Evolutionary conservation across 2,113 vertebrate species (phyloP), one percentile per base, ranked within the genome.

Genomic region (Neogobius melanostomus): DNA sequence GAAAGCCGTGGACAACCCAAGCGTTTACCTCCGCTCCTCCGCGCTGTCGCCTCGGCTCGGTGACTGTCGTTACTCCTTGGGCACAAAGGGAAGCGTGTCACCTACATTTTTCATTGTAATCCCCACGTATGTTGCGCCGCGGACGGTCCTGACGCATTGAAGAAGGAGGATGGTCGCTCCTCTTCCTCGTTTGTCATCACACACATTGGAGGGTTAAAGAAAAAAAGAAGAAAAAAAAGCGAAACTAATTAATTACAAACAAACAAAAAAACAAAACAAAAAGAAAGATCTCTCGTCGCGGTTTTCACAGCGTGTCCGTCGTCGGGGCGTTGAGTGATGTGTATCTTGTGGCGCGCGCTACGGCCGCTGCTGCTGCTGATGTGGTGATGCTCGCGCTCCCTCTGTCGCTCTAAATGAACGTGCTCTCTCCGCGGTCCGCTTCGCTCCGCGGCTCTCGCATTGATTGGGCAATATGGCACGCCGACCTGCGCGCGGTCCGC

Each of bases 41-140:
- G 57, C 46, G 57, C 6, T 11, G 54, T 14, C 47, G 47, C 71
- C 69, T 43, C 56, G 54, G n/a, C 47, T 8, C 8, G 50, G 48
- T 43, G 77, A 64, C 50, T 61, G 50, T 8, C 36, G 75, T 67
- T 71, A 50, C 48, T 74, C 87, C 73, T 3, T 73, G 50, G 5
- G 6, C 48, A 42, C 57, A 10, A 45, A 6, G 44, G 48, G 1
- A 69, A 81, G 86, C 8, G 75, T 78, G 88, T 87, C 86, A 72
- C 74, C 86, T 76, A 83, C 83, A 86, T 88, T n/a, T 83, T 81
- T 83, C 86, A 88, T 88, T 86, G 85, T 88, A 86, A 89, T 75
- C 73, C 85, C 75, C 77, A 64, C 69, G 65, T 82, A 69, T 59
- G 12, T 12, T 36, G 6, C 71, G 69, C 16, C 17, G 71, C 14